phyloP scores from a whole-genome alignment of 2,888 invertebrate genomes.

The Volucella inflata region DNA sequence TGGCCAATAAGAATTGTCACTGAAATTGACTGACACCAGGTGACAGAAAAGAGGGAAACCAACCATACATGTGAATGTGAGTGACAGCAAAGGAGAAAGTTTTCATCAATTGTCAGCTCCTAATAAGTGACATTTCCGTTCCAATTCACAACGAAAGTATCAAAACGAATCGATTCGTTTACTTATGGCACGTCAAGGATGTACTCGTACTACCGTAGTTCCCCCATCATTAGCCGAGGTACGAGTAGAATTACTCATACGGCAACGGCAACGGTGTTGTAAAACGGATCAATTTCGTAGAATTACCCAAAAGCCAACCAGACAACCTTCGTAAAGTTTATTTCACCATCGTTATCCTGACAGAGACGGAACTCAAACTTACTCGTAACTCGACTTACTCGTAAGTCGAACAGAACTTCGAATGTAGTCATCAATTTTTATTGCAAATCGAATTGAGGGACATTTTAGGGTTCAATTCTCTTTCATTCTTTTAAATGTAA shows the following conservation, averaged over 20 bases:
- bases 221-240: conserved; percentile 28
- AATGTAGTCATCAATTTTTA: conserved; percentile 65
- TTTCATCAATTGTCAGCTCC: conserved; percentile 17
- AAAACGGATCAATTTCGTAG: conserved; percentile 14
- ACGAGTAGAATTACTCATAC: conserved; percentile 6
- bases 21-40: conserved; percentile 25
- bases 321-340: conserved; percentile 48
- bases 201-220: not conserved
- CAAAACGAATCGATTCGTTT: conserved; percentile 50
- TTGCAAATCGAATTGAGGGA: conserved; percentile 60
- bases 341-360: conserved; percentile 61
- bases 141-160: conserved; percentile 2
- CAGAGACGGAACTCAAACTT: not conserved
- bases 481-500: not conserved
- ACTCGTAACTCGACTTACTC: conserved; percentile 10
- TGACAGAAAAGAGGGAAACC: conserved; percentile 21
- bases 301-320: conserved; percentile 38
- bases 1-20: not conserved
- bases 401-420: conserved; percentile 16
- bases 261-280: conserved; percentile 12
- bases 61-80: conserved; percentile 51
- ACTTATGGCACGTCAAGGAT: conserved; percentile 34
- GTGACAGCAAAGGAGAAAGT: conserved; percentile 58
- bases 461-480: conserved; percentile 46
- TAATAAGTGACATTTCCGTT: conserved; percentile 37